Percentiles rank a stretch among this genome's conserved stretches.
Evolutionary conservation across 2,797 vertebrate species (phyloP).

Genomic region (Microctenopoma steveboyesi): DNA sequence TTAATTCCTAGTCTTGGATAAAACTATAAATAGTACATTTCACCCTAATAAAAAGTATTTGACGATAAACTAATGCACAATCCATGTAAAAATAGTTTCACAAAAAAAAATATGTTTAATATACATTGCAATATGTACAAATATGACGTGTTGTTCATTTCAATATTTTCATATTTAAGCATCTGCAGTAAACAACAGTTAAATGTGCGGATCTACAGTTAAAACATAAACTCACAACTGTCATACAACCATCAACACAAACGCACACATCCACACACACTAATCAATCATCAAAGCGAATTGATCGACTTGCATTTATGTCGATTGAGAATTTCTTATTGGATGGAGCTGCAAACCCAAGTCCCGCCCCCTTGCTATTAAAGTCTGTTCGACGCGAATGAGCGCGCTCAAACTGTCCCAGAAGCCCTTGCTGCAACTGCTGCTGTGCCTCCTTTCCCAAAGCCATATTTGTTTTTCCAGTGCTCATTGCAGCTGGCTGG

Average conservation of each 20-base stretch:
- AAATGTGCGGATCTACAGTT: neutral
- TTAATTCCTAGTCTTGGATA: neutral
- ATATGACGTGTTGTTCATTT: neutral
- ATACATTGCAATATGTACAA: slow-evolving; percentile 25
- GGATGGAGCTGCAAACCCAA: slow-evolving; percentile 84
- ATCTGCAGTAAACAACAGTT: neutral
- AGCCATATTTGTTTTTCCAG: slow-evolving; percentile 84
- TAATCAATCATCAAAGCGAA: slow-evolving; percentile 84
- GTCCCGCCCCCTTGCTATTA: slow-evolving; percentile 81
- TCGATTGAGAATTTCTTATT: slow-evolving; percentile 86
- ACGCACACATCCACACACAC: neutral
- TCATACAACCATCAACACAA: neutral
- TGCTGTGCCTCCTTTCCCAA: slow-evolving; percentile 82
- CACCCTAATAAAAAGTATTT: neutral
- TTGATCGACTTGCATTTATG: slow-evolving; percentile 79
- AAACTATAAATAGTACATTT: neutral
- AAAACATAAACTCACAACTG: neutral
- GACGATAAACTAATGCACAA: neutral
- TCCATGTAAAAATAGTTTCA: neutral
- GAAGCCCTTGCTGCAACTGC: slow-evolving; percentile 84
- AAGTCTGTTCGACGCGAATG: slow-evolving; percentile 83
- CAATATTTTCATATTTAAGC: neutral
- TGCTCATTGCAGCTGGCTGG: slow-evolving; percentile 23
- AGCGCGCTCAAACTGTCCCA: slow-evolving; percentile 89
- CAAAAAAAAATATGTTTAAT: neutral